These are phyloP conservation scores for Canis aureus DNA, from an alignment of 2,113 vertebrate genomes.

Conservation along the genomic window DNA sequence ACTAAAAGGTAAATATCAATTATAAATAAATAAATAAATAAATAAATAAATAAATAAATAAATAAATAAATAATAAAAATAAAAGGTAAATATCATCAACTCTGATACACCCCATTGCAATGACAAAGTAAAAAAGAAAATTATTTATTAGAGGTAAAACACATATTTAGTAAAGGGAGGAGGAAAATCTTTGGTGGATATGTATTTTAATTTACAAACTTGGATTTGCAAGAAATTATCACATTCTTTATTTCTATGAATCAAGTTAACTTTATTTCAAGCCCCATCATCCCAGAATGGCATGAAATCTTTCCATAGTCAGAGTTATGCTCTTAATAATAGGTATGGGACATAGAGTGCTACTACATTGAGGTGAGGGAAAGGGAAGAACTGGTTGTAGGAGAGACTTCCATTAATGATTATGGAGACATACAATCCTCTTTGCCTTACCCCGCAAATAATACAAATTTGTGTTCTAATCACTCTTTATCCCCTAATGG, in stretches of 20 bases:
- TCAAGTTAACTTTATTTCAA: conserved; percentile 34
- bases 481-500: not conserved
- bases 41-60: not conserved
- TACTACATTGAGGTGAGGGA: not conserved
- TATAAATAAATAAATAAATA: too few relatives aligned
- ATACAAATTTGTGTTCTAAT: not conserved
- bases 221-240: not conserved
- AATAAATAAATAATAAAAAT: not conserved
- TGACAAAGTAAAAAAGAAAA: not conserved
- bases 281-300: not conserved
- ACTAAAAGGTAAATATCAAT: not conserved
- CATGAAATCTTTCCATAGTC: not conserved
- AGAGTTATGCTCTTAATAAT: not conserved
- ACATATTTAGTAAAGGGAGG: not conserved
- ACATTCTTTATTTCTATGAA: not conserved
- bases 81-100: not conserved
- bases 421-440: not conserved
- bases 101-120: not conserved
- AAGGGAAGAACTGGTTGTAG: not conserved
- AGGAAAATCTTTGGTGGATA: not conserved
- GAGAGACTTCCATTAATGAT: not conserved
- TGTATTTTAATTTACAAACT: not conserved
- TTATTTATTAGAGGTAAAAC: not conserved
- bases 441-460: not conserved
- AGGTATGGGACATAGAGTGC: too few relatives aligned